These are phyloP conservation scores for Tubulanus polymorphus DNA, from an alignment of 2,888 invertebrate species.

Conservation along the genomic window DNA sequence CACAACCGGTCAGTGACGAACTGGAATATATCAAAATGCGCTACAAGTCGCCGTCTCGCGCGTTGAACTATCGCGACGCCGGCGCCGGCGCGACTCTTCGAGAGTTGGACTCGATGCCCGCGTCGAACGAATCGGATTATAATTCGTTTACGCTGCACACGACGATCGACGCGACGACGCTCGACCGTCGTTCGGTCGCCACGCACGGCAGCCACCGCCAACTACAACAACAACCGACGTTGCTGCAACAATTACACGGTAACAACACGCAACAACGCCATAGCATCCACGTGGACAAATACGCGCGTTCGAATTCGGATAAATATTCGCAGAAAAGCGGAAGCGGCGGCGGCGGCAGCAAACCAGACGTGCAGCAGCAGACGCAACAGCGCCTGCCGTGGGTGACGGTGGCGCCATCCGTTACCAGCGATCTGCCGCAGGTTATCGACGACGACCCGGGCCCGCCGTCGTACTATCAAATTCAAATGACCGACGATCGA, in stretches of 20 bases:
- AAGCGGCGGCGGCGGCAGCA: too few species aligned
- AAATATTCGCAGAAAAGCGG: too few species aligned
- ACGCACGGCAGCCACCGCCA: neutral
- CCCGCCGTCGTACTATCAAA: neutral
- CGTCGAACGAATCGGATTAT: neutral
- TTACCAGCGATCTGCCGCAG: neutral
- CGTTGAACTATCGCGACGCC: neutral
- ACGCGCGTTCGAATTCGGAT: too few species aligned
- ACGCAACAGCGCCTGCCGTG: neutral
- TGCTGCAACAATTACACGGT: neutral
- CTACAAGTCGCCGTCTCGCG: constrained; percentile 19
- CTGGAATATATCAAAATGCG: constrained; percentile 52
- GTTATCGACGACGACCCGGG: neutral
- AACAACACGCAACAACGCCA: neutral
- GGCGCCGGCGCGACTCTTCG: neutral
- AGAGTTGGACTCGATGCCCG: neutral
- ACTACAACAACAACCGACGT: neutral
- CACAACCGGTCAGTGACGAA: constrained; percentile 48
- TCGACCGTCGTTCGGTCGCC: constrained; percentile 12
- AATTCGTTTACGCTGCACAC: constrained; percentile 4
- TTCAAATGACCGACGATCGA: neutral
- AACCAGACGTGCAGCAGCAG: neutral
- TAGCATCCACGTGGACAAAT: neutral
- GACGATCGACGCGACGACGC: constrained; percentile 12
- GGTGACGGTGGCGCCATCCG: neutral